These are phyloP conservation scores for Amphipyra tragopoginis DNA, from an alignment of 2,888 invertebrate species.

Conservation along the genomic window DNA sequence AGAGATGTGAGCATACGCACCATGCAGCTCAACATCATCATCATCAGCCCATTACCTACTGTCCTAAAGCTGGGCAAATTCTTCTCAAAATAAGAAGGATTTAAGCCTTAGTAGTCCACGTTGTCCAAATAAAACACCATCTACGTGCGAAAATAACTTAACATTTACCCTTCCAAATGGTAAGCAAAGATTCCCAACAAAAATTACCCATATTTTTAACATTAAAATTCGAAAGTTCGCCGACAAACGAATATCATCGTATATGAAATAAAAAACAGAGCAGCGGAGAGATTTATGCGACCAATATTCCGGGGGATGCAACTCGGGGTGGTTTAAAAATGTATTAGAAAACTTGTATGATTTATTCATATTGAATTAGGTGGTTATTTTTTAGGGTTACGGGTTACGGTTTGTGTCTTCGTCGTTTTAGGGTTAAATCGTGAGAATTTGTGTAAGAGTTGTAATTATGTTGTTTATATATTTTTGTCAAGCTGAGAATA, in stretches of 20 bases:
- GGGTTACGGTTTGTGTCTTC: constrained; percentile 27
- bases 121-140: too few relatives aligned
- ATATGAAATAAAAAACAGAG: constrained; percentile 58
- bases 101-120: too few relatives aligned
- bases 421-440: constrained; percentile 31
- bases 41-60: too few relatives aligned
- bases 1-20: too few relatives aligned
- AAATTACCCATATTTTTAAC: constrained; percentile 11
- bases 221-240: constrained; percentile 26
- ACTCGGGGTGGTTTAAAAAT: constrained; percentile 66
- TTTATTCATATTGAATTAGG: constrained; percentile 60
- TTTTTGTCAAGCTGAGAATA: too few relatives aligned
- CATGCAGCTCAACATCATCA: too few relatives aligned
- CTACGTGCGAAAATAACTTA: too few relatives aligned
- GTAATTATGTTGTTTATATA: too few relatives aligned
- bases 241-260: constrained; percentile 42
- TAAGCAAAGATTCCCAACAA: constrained; percentile 1
- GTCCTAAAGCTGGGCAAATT: too few relatives aligned
- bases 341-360: constrained; percentile 72
- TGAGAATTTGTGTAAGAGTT: constrained; percentile 6
- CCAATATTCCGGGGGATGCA: constrained; percentile 64
- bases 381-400: constrained; percentile 20
- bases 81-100: too few relatives aligned
- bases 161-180: too few relatives aligned
- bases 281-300: constrained; percentile 63